Percentiles rank a stretch among this genome's conserved stretches.
These are phyloP conservation scores for Tachuris rubrigastra DNA, from an alignment of 2,113 vertebrate species.

Conservation along the genomic window DNA sequence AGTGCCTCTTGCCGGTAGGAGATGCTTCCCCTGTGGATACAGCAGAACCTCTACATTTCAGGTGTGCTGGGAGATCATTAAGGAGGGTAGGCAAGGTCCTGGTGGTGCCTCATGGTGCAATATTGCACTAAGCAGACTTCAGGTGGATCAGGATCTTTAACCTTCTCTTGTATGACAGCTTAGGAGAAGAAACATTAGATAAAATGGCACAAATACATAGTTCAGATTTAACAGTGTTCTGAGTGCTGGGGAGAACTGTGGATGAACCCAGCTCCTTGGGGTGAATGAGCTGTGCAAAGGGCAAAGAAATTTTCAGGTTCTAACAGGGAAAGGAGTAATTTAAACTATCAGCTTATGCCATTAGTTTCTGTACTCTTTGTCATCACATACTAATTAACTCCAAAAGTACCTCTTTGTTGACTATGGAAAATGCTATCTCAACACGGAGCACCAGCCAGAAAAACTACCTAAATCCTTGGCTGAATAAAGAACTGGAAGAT, in stretches of 20 bases:
- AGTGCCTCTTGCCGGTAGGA: background rate
- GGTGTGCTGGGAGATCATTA: background rate
- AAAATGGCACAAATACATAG: background rate
- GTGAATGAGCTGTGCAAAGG: background rate
- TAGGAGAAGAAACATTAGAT: background rate
- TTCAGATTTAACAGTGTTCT: background rate
- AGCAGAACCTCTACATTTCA: background rate
- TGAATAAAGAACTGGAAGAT: background rate
- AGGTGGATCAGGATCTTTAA: background rate
- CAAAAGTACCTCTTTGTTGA: background rate
- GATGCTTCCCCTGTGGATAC: background rate
- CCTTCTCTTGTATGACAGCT: background rate
- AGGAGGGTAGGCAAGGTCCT: background rate
- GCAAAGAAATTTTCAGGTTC: background rate
- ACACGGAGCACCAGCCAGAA: background rate
- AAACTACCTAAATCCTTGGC: background rate
- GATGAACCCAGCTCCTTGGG: background rate
- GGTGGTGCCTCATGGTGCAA: background rate
- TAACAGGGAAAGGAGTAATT: background rate
- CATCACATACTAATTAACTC: background rate
- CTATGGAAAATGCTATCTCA: background rate
- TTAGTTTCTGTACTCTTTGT: background rate
- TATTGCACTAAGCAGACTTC: background rate
- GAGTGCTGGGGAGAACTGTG: background rate
- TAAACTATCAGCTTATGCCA: background rate